Evolutionary conservation across 2,797 vertebrate species (phyloP).

Genomic region (Gymnoscopelus braueri): DNA sequence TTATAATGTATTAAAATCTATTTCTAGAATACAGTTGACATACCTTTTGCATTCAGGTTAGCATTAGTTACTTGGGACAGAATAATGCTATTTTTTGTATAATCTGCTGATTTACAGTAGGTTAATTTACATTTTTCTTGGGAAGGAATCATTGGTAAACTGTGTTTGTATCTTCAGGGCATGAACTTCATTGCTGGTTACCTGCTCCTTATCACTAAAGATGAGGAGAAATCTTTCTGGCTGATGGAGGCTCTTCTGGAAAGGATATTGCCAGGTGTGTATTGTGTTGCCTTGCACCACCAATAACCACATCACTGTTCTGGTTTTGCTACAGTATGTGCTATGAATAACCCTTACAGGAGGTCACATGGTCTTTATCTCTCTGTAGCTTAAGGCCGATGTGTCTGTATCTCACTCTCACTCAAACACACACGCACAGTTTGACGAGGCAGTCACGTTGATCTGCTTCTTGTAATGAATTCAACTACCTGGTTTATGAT

Average conservation of each 20-base stretch:
- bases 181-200: constrained; percentile 98
- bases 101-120: too few species aligned
- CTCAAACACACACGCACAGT: constrained; percentile 6
- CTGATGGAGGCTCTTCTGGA: constrained; percentile 89
- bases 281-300: not conserved
- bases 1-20: too few species aligned
- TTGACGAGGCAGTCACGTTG: not conserved
- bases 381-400: constrained; percentile 34
- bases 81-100: too few species aligned
- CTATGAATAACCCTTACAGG: constrained; percentile 52
- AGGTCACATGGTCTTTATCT: constrained; percentile 57
- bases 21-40: too few species aligned
- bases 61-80: too few species aligned
- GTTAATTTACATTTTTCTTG: too few species aligned
- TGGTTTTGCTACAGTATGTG: not conserved
- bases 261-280: constrained; percentile 73
- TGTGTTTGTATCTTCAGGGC: constrained; percentile 81
- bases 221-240: constrained; percentile 98
- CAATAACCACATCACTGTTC: not conserved
- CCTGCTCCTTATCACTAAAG: constrained; percentile 91
- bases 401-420: constrained; percentile 9
- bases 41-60: too few species aligned
- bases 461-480: not conserved
- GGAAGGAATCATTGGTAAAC: too few species aligned
- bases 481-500: too few species aligned